Base-by-base conservation (phyloP, 2,797 vertebrate species). In the Falco cherrug region DNA sequence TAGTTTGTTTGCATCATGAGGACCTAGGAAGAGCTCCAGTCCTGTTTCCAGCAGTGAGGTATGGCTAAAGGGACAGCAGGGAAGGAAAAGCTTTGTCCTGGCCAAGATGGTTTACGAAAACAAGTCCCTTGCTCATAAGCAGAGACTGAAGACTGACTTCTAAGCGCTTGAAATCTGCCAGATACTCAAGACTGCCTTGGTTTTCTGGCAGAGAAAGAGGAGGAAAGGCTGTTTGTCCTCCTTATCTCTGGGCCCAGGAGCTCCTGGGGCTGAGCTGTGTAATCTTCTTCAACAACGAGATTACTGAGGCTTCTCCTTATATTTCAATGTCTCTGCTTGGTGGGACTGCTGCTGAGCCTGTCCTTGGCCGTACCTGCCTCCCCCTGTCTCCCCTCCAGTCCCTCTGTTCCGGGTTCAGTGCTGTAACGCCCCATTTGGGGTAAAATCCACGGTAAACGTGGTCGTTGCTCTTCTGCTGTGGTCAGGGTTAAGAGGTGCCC, bases 281-380 rank as follows among this genome's bases (percentile, higher is more conserved):
- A 80, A 87, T 84, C 89, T 83, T n/a, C 68, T 77, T 75, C 79
- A 64, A 81, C 93, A 93, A 86, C 37, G 76, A 93, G 88, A 75
- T 90, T 86, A 51, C 57, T 9, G 65, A 35, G 83, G 6, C 73
- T 77, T 63, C 60, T 59, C 45, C 43, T 24, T 56, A 1, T 14
- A 17, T 50, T 57, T 16, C 60, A 33, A 51, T 61, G 84, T 68
- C 82, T 85, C 77, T 63, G 82, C 73, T 63, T 13, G 64, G 8
- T 29, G 47, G 67, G 57, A 50, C 61, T 19, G n/a, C 22, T 68
- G 80, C 80, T 43, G 37, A 80, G 69, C 37, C 70, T 10, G 10
- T 54, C 88, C 69, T 48, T 35, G 56, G 56, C 35, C 33, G 53
- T 47, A 9, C 85, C 78, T 75, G 24, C 70, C 56, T 41, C 39